These are phyloP conservation scores for Mechanitis mazaeus DNA, from an alignment of 2,888 invertebrate genomes.

Conservation along the genomic window DNA sequence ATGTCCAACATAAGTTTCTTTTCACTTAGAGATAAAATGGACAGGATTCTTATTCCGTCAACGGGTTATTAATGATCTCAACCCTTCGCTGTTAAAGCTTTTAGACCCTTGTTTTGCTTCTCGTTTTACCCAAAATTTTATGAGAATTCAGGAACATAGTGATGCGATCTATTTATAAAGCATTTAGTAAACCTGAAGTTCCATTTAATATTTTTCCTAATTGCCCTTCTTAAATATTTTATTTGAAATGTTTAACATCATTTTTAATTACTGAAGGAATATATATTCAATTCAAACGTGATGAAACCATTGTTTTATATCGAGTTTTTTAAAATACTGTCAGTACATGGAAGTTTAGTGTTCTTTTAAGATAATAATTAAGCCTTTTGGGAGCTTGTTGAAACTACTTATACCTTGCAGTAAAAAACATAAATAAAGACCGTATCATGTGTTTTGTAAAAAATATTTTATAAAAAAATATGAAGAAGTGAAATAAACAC, in stretches of 20 bases:
- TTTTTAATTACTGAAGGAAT: too few species aligned
- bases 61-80: conserved; percentile 61
- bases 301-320: too few species aligned
- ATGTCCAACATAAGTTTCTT: conserved; percentile 9
- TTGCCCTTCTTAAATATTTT: not conserved
- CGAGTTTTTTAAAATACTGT: too few species aligned
- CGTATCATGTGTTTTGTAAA: too few species aligned
- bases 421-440: too few species aligned
- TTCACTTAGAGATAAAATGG: conserved; percentile 40
- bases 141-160: conserved; percentile 36
- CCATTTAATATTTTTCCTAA: not conserved
- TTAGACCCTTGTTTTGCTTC: conserved; percentile 50
- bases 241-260: not conserved
- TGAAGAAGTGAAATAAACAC: not conserved
- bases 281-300: too few species aligned
- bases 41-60: conserved; percentile 56
- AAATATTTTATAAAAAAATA: too few species aligned
- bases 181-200: not conserved
- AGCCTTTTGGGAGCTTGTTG: too few species aligned
- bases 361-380: too few species aligned
- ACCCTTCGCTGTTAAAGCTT: conserved; percentile 50
- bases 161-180: conserved; percentile 11
- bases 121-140: conserved; percentile 22
- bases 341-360: too few species aligned
- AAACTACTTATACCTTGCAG: too few species aligned